Conservation (phyloP, 2,888 invertebrate species). For the Aphidoletes aphidimyza region DNA sequence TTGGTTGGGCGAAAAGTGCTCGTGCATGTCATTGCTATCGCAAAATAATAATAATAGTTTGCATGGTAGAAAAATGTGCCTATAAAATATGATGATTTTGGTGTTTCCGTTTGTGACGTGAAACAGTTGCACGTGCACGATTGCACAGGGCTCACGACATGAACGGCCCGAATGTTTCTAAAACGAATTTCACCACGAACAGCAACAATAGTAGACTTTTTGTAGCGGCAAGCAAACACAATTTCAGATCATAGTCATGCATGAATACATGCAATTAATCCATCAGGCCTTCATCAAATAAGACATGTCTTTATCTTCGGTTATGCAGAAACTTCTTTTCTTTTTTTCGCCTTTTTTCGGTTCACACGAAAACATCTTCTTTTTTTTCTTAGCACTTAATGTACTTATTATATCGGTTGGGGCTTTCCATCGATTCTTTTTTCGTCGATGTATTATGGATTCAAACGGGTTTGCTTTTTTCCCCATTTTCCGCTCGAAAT, state of each 20-base stretch:
- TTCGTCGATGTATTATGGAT: too few species aligned
- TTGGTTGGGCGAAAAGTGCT: constrained; percentile 32
- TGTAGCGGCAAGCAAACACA: background rate
- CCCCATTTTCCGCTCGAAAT: constrained; percentile 4
- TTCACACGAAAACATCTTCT: background rate
- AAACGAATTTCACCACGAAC: background rate
- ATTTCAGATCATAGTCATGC: background rate
- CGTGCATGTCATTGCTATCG: constrained; percentile 33
- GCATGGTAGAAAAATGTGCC: background rate
- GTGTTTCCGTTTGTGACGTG: background rate
- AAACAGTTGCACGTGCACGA: constrained; percentile 7
- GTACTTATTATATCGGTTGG: constrained; percentile 28
- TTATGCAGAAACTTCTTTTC: constrained; percentile 16
- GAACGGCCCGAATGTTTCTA: too few species aligned
- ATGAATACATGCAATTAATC: constrained; percentile 45
- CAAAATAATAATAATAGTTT: constrained; percentile 37
- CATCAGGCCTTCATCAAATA: background rate
- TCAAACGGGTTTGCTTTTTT: background rate
- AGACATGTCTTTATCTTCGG: background rate
- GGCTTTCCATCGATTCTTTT: background rate
- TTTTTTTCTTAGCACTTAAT: background rate
- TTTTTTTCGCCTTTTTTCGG: background rate
- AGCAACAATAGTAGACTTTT: background rate
- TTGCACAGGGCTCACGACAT: too few species aligned
- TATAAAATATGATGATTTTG: constrained; percentile 34